Evolutionary conservation across 2,113 vertebrate genomes (phyloP), one percentile per base, ranked within the genome.

Genomic region (Saguinus midas): DNA sequence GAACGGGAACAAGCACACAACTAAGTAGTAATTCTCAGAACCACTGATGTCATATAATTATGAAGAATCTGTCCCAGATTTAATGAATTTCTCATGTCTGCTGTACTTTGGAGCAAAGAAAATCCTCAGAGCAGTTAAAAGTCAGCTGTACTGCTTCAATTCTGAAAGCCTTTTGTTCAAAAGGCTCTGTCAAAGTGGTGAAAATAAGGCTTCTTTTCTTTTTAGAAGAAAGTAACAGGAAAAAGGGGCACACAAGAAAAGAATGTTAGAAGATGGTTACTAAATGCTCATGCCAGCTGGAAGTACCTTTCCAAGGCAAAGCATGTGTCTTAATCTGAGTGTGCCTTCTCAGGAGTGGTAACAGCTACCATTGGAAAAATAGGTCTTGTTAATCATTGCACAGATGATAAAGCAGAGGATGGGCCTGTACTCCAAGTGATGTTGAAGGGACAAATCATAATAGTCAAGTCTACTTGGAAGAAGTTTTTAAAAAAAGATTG

Each of bases 161-260:
- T 91, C 55, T 89, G n/a, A 79, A 97, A 96, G 50, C 20, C 16
- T 29, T 70, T 25, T 95, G 6, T 92, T 91, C 40, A 85, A 37
- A 96, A 90, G 58, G 6, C 50, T 92, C 32, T 78, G 25, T 27
- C 43, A 73, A 61, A 61, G 64, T 90, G 14, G 45, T 93, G 35
- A 90, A 96, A 91, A 75, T 86, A 87, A 78, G 87, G 6, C 83
- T 87, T 0, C n/a, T 88, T 81, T 97, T 95, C 40, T 86, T 80
- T 95, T 91, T 93, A 91, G 83, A 73, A 70, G 72, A 83, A 93
- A 81, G 17, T 61, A 95, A 68, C 40, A 84, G 79, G 29, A 87
- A 61, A 96, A 94, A 83, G 23, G 21, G 43, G 2, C 61, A 52
- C 1, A 52, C 1, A 58, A 13, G 37, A 73, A 50, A 80, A 85